Percentiles rank a stretch among this genome's conserved stretches.
Conservation (phyloP, 2,888 invertebrate species). For the Psylliodes chrysocephalus region DNA sequence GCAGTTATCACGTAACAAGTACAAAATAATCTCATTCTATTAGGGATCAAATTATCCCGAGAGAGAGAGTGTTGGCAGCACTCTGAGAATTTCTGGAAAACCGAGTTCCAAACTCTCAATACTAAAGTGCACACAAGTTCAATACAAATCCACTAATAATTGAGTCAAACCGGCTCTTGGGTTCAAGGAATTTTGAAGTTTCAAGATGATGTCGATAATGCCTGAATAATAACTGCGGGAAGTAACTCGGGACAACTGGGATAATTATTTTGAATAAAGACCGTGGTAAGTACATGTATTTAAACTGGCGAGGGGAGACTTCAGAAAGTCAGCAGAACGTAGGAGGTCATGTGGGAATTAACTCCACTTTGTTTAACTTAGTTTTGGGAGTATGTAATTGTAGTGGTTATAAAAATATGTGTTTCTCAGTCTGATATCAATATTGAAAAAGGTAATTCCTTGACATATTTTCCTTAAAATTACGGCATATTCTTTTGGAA, state of each 20-base stretch:
- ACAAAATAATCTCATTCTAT: background rate
- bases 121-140: slow-evolving; percentile 1
- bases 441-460: too few species aligned
- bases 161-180: background rate
- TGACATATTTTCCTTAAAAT: too few species aligned
- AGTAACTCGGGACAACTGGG: background rate
- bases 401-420: too few species aligned
- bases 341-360: background rate
- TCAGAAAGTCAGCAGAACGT: background rate
- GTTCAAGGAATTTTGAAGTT: background rate
- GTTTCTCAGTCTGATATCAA: too few species aligned
- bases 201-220: background rate
- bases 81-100: background rate
- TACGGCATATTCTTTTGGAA: too few species aligned
- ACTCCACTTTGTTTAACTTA: background rate
- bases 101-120: background rate
- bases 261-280: background rate
- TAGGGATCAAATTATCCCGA: background rate
- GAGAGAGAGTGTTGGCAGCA: background rate
- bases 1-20: background rate
- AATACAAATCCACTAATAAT: background rate
- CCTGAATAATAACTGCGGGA: background rate
- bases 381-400: too few species aligned
- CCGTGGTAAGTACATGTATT: background rate
- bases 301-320: background rate